These are phyloP conservation scores for Lateolabrax maculatus DNA, from an alignment of 2,797 vertebrate genomes.

Conservation along the genomic window DNA sequence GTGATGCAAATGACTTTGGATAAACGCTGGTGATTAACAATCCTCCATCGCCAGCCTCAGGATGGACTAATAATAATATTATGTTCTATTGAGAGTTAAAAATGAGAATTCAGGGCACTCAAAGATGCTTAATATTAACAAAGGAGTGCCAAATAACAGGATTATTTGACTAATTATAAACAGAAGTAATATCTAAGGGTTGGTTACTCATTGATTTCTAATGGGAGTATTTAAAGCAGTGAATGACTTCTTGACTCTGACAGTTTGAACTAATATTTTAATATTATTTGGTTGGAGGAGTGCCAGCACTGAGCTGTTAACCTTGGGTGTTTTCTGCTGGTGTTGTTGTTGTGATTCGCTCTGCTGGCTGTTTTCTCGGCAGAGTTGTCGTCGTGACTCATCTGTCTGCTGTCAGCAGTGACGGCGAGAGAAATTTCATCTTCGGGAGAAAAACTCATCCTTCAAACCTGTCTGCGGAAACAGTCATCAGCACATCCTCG, in stretches of 20 bases:
- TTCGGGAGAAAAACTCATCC: constrained; percentile 54
- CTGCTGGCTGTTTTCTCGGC: constrained; percentile 27
- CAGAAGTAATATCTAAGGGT: too few species aligned
- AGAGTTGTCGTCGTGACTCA: constrained; percentile 48
- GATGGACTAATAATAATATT: too few species aligned
- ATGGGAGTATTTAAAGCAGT: neutral
- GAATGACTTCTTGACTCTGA: neutral
- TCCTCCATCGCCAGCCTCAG: too few species aligned
- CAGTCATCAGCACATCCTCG: constrained; percentile 52
- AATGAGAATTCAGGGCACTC: neutral
- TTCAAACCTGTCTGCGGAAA: constrained; percentile 62
- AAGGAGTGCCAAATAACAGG: neutral
- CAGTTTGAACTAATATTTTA: neutral
- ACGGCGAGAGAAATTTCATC: constrained; percentile 53
- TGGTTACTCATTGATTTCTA: neutral
- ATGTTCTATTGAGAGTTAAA: neutral
- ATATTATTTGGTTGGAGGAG: constrained; percentile 14
- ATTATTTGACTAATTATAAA: constrained; percentile 2
- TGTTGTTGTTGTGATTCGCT: constrained; percentile 35
- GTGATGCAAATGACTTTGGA: neutral
- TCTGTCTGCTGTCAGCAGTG: constrained; percentile 65
- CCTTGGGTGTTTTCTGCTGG: constrained; percentile 27
- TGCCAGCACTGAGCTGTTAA: constrained; percentile 15
- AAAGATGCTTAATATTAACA: neutral
- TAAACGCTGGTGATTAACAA: neutral